Evolutionary conservation across 2,113 vertebrate species (phyloP), one percentile per base, ranked within the genome.

Genomic region (Upupa epops): DNA sequence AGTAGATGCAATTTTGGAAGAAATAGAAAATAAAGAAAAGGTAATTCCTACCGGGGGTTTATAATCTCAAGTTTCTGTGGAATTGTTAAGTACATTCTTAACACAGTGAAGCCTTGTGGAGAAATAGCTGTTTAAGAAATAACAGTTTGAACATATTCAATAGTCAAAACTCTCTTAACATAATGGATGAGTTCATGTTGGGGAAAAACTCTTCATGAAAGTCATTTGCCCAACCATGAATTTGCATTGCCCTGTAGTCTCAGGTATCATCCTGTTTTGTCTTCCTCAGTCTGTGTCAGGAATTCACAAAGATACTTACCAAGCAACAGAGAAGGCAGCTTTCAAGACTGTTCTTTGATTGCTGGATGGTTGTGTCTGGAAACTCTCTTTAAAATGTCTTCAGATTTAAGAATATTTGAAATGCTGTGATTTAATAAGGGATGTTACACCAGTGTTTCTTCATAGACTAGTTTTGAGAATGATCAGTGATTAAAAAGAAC

Each of bases 1-100:
- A 54, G 97, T 98, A 64, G 98, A 99, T 87, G 95, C 95, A 36
- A 97, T 99, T 88, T 96, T 99, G 83, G 98, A 99, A 85, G 98
- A 98, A 94, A 90, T 97, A 14, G 94, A 97, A 48, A 97, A 97
- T 91, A 96, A 97, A 36, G 95, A 96, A 73, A 97, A 97, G 97
- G 97, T 98, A 96, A 94, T 77, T 74, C 26, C 73, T 78, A 29
- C 28, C 28, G 60, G 55, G 46, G 8, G 15, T 56, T 80, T 60
- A 55, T 60, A 56, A 61, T 58, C 49, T 32, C 22, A 55, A 52
- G 26, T 86, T 87, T 56, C 20, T 63, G 25, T 68, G 64, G 65
- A 84, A 56, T 77, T 74, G 36, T 51, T 75, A 31, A 88, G 36
- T 46, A 49, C 16, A 3, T 71, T 75, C n/a, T 78, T 68, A 56